Evolutionary conservation across 2,888 invertebrate genomes (phyloP), one percentile per base, ranked within the genome.

Genomic region (Lampropteryx suffumata): DNA sequence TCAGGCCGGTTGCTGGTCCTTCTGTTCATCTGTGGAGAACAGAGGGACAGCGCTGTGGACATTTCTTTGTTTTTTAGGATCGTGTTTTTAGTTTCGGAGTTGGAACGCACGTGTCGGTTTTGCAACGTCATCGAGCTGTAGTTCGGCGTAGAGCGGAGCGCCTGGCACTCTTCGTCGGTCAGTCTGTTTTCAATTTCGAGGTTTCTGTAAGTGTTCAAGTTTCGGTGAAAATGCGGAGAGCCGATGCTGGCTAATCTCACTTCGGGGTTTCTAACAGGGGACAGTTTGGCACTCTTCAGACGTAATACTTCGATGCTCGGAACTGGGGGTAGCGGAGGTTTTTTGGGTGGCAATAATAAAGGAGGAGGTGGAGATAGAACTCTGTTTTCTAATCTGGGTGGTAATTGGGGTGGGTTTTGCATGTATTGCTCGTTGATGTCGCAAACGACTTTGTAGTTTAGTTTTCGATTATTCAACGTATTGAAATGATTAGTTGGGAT

Each of bases 281-380:
- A 84, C 48, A 82, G 84, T 59, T 88, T 90, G 57, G 85, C 81
- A 59, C 84, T 92, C 71, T 92, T 92, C 68, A 92, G 82, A 66
- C 93, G 82, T 61, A 93, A 71, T 5, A 92, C 91, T 73, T 93
- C 93, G 61, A 93, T 83, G 51, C 93, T 93, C 5, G 94, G 93
- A 33, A 94, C 92, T 12, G 94, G 94, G 51, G 95, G 94, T 65
- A 95, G 75, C 21, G 94, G 94, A 28, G 94, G 94, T 77, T 94
- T 95, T 71, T 94, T 94, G 7, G 94, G 94, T 17, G 94, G 93
- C 64, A 93, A 66, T 42, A 92, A 76, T 29, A 92, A 62, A 34
- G 92, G 92, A 1, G 92, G 90, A 0, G 92, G 88, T 27, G 88
- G 90, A 9, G 87, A 76, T 1, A 89, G 59, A 1, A 73, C 76